Percentiles rank a stretch among this genome's conserved stretches.
These are phyloP conservation scores for Acanthopleura granulata DNA, from an alignment of 2,888 invertebrate species.

Conservation along the genomic window DNA sequence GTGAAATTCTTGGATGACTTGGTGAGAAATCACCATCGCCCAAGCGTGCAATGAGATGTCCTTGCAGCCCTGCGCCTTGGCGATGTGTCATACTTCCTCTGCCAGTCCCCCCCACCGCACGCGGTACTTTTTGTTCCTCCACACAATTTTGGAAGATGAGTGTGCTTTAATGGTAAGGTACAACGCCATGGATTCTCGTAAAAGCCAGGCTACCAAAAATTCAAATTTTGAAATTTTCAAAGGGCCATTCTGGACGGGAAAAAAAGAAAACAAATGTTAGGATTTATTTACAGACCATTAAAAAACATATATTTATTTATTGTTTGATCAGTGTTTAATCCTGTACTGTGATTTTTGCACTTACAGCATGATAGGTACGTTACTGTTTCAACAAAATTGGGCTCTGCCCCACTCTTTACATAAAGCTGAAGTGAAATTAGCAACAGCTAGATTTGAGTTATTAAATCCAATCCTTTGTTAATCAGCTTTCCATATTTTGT, in stretches of 20 bases:
- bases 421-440: too few species aligned
- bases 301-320: too few species aligned
- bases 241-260: conserved; percentile 81
- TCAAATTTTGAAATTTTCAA: conserved; percentile 95
- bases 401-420: too few species aligned
- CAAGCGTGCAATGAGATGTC: too few species aligned
- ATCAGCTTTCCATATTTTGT: not conserved
- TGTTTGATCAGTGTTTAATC: too few species aligned
- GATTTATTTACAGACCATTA: too few species aligned
- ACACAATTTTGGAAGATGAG: conserved; percentile 88
- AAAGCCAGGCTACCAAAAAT: conserved; percentile 94
- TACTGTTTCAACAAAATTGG: too few species aligned
- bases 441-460: too few species aligned
- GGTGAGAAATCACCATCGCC: too few species aligned
- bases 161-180: conserved; percentile 90
- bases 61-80: not conserved
- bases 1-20: too few species aligned
- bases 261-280: not conserved
- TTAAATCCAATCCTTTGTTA: not conserved
- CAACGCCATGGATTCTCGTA: conserved; percentile 91
- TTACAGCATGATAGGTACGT: too few species aligned
- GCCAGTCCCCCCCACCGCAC: conserved; percentile 96
- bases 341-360: too few species aligned
- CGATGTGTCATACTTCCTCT: conserved; percentile 71
- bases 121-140: conserved; percentile 89